Conservation (phyloP, 2,888 invertebrate genomes). For the Ametastegia equiseti region DNA sequence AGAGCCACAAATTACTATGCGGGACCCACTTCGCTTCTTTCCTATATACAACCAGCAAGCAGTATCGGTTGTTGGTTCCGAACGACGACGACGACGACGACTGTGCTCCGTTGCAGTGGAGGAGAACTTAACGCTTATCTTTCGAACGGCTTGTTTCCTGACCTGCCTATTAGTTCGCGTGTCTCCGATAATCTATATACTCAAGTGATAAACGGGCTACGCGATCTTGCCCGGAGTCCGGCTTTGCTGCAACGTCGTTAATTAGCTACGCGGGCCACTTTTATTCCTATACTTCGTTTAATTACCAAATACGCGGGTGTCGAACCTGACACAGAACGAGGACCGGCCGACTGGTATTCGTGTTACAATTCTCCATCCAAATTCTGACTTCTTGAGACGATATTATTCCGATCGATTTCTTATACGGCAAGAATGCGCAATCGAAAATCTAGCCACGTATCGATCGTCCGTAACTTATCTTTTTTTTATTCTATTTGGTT, state of each 20-base stretch:
- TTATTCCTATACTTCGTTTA: conserved; percentile 52
- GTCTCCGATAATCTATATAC: conserved; percentile 65
- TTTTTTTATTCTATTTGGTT: not conserved
- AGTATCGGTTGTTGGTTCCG: not conserved
- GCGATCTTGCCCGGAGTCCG: conserved; percentile 71
- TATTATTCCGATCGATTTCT: conserved; percentile 9
- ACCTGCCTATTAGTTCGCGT: conserved; percentile 71
- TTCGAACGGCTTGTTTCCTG: conserved; percentile 69
- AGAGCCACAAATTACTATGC: conserved; percentile 69
- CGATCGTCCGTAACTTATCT: too few relatives aligned
- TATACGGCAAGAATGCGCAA: too few relatives aligned
- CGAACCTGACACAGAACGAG: not conserved
- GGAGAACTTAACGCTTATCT: conserved; percentile 64
- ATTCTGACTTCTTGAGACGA: too few relatives aligned
- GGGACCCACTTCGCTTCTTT: conserved; percentile 56
- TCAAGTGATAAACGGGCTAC: conserved; percentile 71
- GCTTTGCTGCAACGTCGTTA: conserved; percentile 61
- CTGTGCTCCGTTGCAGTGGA: too few relatives aligned
- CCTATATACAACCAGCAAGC: not conserved
- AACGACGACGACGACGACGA: too few relatives aligned
- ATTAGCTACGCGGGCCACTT: conserved; percentile 61
- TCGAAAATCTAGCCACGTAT: not conserved
- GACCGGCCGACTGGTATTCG: too few relatives aligned
- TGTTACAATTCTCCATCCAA: too few relatives aligned
- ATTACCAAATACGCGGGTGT: conserved; percentile 22